These are phyloP conservation scores for Hippocampus guttulatus DNA, from an alignment of 2,113 vertebrate species.

Conservation along the genomic window DNA sequence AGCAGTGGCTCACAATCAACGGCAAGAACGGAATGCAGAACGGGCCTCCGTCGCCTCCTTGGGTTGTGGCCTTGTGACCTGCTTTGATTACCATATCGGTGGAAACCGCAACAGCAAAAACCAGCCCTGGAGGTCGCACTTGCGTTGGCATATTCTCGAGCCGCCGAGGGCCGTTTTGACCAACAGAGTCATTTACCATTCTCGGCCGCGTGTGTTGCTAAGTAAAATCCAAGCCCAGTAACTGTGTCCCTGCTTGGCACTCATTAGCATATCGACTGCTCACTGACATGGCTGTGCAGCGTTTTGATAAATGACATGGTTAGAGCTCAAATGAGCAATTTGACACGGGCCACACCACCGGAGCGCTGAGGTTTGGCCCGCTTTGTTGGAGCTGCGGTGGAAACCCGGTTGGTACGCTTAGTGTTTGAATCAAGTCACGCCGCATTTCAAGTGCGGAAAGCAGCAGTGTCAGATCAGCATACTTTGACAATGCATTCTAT, in stretches of 20 bases:
- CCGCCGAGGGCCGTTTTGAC: background rate
- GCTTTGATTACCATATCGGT: slow-evolving; percentile 36
- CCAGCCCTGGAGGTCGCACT: background rate
- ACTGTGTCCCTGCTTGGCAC: slow-evolving; percentile 43
- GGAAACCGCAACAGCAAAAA: slow-evolving; percentile 14
- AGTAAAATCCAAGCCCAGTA: background rate
- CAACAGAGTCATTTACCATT: background rate
- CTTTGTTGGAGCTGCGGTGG: slow-evolving; percentile 57
- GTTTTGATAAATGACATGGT: slow-evolving; percentile 93
- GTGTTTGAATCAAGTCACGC: slow-evolving; percentile 60
- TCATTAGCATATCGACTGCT: slow-evolving; percentile 76
- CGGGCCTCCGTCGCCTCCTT: slow-evolving; percentile 78
- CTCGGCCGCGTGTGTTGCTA: background rate
- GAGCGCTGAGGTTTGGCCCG: slow-evolving; percentile 74
- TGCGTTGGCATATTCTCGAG: background rate
- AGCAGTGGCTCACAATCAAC: slow-evolving; percentile 82
- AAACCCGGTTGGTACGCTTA: too few species aligned
- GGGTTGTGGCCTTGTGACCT: slow-evolving; percentile 50
- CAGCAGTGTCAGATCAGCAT: slow-evolving; percentile 32
- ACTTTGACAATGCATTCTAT: slow-evolving; percentile 51
- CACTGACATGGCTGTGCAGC: slow-evolving; percentile 79
- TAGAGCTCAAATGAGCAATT: slow-evolving; percentile 92
- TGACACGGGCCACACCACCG: slow-evolving; percentile 81
- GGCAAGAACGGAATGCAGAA: slow-evolving; percentile 77
- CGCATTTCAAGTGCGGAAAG: slow-evolving; percentile 73